phyloP scores from a whole-genome alignment of 2,113 vertebrate species.

The Bagarius yarrelli region DNA sequence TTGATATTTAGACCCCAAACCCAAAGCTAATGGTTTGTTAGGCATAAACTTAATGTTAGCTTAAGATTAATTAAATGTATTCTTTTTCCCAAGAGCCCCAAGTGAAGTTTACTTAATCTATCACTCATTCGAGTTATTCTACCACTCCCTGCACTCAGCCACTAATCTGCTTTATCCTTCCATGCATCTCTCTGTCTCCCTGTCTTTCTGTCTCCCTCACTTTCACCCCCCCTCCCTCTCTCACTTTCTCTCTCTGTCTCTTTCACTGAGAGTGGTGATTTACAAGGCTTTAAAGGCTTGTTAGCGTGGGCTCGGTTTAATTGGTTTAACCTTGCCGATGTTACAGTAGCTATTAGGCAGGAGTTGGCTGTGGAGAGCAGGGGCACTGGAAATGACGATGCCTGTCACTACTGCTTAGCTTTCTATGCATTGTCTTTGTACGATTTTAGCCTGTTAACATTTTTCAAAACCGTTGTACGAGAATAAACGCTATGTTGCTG shows the following conservation, averaged over 20 bases:
- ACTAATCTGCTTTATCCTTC: conserved; percentile 36
- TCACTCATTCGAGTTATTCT: conserved; percentile 30
- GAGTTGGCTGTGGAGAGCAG: conserved; percentile 32
- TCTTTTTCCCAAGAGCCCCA: conserved; percentile 29
- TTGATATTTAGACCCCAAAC: conserved; percentile 37
- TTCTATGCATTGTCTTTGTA: conserved; percentile 14
- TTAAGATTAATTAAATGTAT: conserved; percentile 43
- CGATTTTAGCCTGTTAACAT: conserved; percentile 28
- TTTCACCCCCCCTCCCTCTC: neutral
- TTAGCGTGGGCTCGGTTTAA: conserved; percentile 52
- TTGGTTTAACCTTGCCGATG: conserved; percentile 50
- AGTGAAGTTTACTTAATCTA: conserved; percentile 39
- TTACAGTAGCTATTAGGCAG: conserved; percentile 45
- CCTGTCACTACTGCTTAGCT: conserved; percentile 31
- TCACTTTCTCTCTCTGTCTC: conserved; percentile 14
- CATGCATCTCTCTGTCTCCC: conserved; percentile 6
- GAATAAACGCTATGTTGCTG: neutral
- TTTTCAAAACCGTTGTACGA: conserved; percentile 5
- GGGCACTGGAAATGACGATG: conserved; percentile 35
- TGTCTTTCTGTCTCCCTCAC: conserved; percentile 1
- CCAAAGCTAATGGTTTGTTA: conserved; percentile 33
- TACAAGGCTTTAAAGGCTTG: conserved; percentile 53
- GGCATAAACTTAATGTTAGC: conserved; percentile 38
- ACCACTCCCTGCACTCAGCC: conserved; percentile 41
- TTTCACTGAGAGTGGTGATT: conserved; percentile 36